A percentile compares a stretch with the other conserved stretches of the same genome.
These are phyloP conservation scores for Tragelaphus buxtoni DNA, from an alignment of 2,113 vertebrate species.

Conservation along the genomic window DNA sequence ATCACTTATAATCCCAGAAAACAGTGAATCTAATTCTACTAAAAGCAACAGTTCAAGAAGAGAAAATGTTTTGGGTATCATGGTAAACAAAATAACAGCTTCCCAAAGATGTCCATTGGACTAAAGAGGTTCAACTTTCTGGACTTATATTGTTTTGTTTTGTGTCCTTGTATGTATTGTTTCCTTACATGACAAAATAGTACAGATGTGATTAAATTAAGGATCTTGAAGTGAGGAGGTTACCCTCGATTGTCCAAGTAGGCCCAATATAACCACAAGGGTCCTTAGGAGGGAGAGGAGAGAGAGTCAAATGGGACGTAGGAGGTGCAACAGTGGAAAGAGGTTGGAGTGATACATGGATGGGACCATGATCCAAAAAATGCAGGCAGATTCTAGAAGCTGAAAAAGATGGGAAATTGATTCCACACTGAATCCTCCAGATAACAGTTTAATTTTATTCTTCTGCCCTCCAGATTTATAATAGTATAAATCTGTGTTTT, in stretches of 20 bases:
- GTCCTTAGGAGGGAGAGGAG: background rate
- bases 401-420: background rate
- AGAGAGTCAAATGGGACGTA: background rate
- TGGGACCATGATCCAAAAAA: background rate
- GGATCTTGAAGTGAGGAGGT: background rate
- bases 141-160: background rate
- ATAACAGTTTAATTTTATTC: background rate
- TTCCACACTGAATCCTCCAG: background rate
- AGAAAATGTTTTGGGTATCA: background rate
- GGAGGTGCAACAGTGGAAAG: background rate
- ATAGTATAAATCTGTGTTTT: background rate
- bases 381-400: background rate
- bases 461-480: background rate
- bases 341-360: background rate
- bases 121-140: background rate
- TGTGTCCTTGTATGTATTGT: background rate
- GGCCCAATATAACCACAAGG: background rate
- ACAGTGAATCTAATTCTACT: background rate
- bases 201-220: background rate
- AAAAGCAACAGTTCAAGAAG: background rate
- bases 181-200: background rate
- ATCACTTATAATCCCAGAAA: background rate
- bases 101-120: background rate
- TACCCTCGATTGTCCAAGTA: background rate
- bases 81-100: background rate